Conservation (phyloP, 1,140 invertebrate genomes). For the Augochlora pura region DNA sequence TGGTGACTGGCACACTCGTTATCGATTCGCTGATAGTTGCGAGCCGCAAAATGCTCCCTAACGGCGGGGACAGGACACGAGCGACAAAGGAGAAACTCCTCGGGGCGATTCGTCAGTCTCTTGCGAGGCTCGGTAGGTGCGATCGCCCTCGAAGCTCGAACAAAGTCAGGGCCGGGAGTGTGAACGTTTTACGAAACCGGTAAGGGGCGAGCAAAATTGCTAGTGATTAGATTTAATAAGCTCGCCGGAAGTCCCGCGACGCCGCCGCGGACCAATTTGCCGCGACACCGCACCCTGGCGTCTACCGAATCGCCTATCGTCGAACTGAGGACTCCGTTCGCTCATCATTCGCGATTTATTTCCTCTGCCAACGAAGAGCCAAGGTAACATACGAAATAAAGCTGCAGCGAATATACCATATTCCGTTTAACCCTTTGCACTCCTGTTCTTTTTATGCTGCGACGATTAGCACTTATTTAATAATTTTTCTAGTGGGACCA, state of each 20-base stretch:
- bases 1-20: neutral
- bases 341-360: constrained; percentile 9
- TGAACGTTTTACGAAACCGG: constrained; percentile 42
- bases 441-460: too few relatives aligned
- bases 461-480: too few relatives aligned
- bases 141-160: constrained; percentile 33
- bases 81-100: constrained; percentile 6
- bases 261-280: constrained; percentile 54
- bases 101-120: constrained; percentile 19
- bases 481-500: too few relatives aligned
- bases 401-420: constrained; percentile 10
- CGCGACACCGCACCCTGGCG: constrained; percentile 18
- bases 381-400: neutral
- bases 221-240: constrained; percentile 63
- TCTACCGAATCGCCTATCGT: constrained; percentile 47
- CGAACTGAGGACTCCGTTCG: constrained; percentile 42
- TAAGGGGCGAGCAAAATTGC: constrained; percentile 56
- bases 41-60: neutral
- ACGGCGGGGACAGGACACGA: neutral
- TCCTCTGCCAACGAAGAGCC: constrained; percentile 21
- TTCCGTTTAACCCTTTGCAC: too few relatives aligned
- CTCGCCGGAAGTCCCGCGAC: constrained; percentile 44
- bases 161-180: constrained; percentile 27
- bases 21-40: neutral
- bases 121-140: constrained; percentile 13